Percentiles rank a stretch among this genome's conserved stretches.
These are phyloP conservation scores for Aporophyla nigra DNA, from an alignment of 2,888 invertebrate species.

Conservation along the genomic window DNA sequence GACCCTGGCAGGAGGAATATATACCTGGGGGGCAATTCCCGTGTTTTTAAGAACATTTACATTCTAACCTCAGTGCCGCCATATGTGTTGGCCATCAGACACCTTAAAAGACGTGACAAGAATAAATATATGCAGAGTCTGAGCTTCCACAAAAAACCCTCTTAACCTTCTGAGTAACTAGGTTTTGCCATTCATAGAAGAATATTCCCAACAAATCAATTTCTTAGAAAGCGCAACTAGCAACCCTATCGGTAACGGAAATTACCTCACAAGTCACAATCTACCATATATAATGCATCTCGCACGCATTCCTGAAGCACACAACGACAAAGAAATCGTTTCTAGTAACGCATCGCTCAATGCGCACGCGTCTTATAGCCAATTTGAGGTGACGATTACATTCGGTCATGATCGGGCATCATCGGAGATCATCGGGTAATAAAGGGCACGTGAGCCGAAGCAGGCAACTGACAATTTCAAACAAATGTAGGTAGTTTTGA, in stretches of 20 bases:
- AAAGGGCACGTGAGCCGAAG: constrained; percentile 53
- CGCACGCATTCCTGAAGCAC: constrained; percentile 66
- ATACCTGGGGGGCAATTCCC: too few species aligned
- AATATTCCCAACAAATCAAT: too few species aligned
- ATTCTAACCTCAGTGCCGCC: too few species aligned
- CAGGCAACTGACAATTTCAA: constrained; percentile 31
- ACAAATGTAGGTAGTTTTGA: constrained; percentile 11
- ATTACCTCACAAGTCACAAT: constrained; percentile 66
- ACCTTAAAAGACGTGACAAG: too few species aligned
- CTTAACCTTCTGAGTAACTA: too few species aligned
- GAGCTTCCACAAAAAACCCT: too few species aligned
- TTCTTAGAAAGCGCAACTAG: too few species aligned
- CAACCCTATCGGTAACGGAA: constrained; percentile 55
- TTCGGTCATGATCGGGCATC: constrained; percentile 57
- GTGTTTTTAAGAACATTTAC: too few species aligned
- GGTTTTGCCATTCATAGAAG: too few species aligned
- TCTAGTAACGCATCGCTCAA: constrained; percentile 58
- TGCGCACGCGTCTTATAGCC: constrained; percentile 61
- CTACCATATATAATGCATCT: constrained; percentile 67
- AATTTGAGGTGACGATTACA: constrained; percentile 69
- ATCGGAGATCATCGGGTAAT: constrained; percentile 50
- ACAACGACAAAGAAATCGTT: constrained; percentile 65
- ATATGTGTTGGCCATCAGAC: too few species aligned
- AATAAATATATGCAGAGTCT: too few species aligned
- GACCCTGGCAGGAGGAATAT: too few species aligned